Conservation (phyloP, 2,113 vertebrate species). For the Hipposideros armiger region DNA sequence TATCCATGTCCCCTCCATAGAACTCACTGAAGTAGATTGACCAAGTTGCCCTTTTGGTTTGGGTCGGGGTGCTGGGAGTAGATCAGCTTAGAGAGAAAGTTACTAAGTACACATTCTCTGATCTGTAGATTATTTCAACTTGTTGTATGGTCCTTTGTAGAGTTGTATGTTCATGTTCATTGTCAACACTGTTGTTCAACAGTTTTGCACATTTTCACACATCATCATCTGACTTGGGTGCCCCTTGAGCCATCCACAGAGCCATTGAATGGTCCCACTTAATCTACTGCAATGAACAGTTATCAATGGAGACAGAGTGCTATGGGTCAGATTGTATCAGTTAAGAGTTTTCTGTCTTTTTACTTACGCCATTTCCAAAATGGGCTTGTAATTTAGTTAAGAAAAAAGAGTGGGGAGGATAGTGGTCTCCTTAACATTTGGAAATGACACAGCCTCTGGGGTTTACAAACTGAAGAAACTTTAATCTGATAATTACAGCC, state of each 20-base stretch:
- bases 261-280: not conserved
- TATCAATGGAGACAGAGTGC: not conserved
- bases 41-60: not conserved
- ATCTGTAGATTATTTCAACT: conserved; percentile 3
- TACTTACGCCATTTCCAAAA: conserved; percentile 36
- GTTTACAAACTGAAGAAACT: conserved; percentile 35
- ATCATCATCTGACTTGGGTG: conserved; percentile 67
- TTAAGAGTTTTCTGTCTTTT: conserved; percentile 53
- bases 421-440: conserved; percentile 30
- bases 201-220: conserved; percentile 73
- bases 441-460: conserved; percentile 34
- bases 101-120: not conserved
- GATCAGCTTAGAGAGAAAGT: not conserved
- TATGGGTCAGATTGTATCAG: conserved; percentile 1
- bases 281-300: not conserved
- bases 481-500: not conserved
- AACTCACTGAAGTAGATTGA: not conserved
- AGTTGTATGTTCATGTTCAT: not conserved
- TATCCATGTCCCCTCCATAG: not conserved
- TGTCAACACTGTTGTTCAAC: conserved; percentile 23
- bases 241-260: conserved; percentile 33
- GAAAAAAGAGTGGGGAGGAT: not conserved
- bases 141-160: conserved; percentile 67
- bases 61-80: not conserved
- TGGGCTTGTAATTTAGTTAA: not conserved